Conservation (phyloP, 2,888 invertebrate species). For the Nomada ferruginata region DNA sequence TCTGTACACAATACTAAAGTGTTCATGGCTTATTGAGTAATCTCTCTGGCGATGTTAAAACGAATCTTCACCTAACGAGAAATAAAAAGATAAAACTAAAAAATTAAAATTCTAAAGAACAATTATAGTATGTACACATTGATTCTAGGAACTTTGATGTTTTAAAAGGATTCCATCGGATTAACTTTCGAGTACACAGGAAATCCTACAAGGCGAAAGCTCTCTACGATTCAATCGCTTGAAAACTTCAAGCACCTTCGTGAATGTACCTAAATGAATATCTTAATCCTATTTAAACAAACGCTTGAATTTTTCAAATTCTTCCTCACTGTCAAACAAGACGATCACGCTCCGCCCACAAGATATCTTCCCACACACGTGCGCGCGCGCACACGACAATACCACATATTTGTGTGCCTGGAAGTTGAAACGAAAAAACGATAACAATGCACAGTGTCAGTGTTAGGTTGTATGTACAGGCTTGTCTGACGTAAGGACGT, state of each 20-base stretch:
- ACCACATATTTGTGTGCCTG: neutral
- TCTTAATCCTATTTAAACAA: neutral
- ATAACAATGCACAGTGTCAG: neutral
- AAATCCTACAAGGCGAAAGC: neutral
- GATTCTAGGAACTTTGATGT: neutral
- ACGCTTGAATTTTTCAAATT: no score
- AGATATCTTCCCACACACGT: no score
- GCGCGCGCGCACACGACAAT: neutral
- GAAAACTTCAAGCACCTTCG: neutral
- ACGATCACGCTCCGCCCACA: no score
- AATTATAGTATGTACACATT: neutral
- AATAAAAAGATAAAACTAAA: no score
- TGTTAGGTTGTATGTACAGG: neutral
- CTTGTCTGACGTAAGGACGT: slow-evolving; percentile 16
- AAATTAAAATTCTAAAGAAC: no score
- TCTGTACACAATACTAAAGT: no score
- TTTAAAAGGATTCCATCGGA: neutral
- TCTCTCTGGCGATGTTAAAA: no score
- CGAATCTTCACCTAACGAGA: no score
- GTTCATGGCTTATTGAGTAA: no score
- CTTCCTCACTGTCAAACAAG: no score
- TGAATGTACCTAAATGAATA: neutral
- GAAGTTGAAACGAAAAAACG: neutral
- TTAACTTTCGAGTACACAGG: neutral
- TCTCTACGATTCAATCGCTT: neutral